Evolutionary conservation across 2,888 invertebrate genomes (phyloP).

Genomic region (Lasioglossum lativentre): DNA sequence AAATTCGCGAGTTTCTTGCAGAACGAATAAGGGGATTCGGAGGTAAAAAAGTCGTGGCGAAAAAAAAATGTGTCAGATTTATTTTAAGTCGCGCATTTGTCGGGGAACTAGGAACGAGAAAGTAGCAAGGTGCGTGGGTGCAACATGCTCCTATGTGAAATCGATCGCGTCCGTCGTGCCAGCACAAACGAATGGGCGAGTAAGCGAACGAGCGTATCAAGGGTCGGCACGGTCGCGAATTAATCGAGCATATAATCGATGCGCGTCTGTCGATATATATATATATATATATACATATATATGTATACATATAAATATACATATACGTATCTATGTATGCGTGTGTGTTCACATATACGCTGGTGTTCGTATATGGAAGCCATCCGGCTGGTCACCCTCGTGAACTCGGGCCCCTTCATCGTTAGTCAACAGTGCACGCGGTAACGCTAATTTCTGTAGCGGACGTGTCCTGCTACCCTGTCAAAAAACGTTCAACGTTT

Average conservation of each 20-base stretch:
- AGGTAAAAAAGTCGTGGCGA: neutral
- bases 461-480: constrained; percentile 69
- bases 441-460: constrained; percentile 80
- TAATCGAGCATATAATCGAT: constrained; percentile 85
- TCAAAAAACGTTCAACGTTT: constrained; percentile 64
- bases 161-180: constrained; percentile 61
- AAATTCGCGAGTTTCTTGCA: neutral
- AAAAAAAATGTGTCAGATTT: neutral
- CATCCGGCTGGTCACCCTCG: constrained; percentile 75
- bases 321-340: neutral
- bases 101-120: constrained; percentile 59
- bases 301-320: neutral
- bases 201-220: constrained; percentile 72
- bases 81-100: constrained; percentile 8
- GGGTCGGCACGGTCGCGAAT: constrained; percentile 81
- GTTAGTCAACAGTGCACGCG: constrained; percentile 77
- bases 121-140: constrained; percentile 56
- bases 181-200: constrained; percentile 60
- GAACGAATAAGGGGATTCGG: neutral
- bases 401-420: constrained; percentile 75
- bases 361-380: constrained; percentile 62
- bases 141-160: constrained; percentile 45
- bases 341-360: too few species aligned
- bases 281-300: neutral
- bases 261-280: constrained; percentile 75